Evolutionary conservation across 2,888 invertebrate species (phyloP), one percentile per base, ranked within the genome.

Genomic region (Blomia tropicalis): DNA sequence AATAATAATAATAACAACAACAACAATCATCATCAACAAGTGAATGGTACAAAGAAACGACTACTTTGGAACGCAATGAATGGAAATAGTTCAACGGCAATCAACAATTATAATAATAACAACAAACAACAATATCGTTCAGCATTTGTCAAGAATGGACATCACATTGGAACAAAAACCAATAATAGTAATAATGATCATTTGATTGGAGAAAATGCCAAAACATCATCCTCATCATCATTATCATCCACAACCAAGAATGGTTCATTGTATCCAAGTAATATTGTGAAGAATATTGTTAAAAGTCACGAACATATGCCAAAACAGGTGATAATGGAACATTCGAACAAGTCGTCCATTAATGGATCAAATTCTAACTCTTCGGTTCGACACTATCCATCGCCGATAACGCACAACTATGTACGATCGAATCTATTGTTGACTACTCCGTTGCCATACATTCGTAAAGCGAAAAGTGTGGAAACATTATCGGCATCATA

Each of bases 381-480:
- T 11, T 25, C 22, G 22, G 51, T 47, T 47, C 51, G 51, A 7
- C 51, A 47, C 22, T 47, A 47, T 27, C 51, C 51, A 7, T 47
- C 51, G 51, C 51, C 51, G 22, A 47, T 47, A 7, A 47, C 51
- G 7, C 7, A 47, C 51, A 47, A 47, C 51, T 47, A 47, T 27
- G 22, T 47, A 11, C 51, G 51, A 19, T 56, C 56, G 11, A 56
- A 56, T 56, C 29, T 56, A 22, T 36, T 30, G 11, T 25, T 56
- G 11, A 58, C 43, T 27, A 43, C 62, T 11, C 30, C 47, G 25
- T 31, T 58, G 30, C 62, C 62, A 2, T 43, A 58, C 14, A 62
- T 62, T 31, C 53, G 53, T 23, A 41, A 53, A 17, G 58, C 62
- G 2, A 62, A 62, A 17, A 58, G 58, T 47, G 58, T 58, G 58